Base-by-base conservation (phyloP, 2,888 invertebrate genomes). In the Trachelus iudaicus region DNA sequence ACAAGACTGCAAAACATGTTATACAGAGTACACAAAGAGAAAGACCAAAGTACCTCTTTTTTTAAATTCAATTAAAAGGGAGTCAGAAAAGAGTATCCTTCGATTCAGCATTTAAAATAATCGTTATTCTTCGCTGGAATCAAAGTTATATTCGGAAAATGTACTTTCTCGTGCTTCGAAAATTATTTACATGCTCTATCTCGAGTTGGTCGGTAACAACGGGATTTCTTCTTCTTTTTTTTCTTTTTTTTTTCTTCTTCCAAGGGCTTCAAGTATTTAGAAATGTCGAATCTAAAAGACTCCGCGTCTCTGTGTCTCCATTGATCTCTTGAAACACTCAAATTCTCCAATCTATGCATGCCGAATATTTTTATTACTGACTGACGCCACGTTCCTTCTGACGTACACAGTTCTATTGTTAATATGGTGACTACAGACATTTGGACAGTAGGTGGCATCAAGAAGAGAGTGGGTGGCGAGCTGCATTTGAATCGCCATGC, bases 391-490 rank as follows among this genome's bases (percentile, higher is more conserved):
- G 71, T 34, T 71, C 3, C 33, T 56, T 30, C 35, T 23, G 77
- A 81, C 76, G 56, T 9, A 23, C 9, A 56, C 23, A 23, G 56
- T 56, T 56, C 23, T 56, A 56, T 56, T 56, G 34, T 69, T 85
- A 85, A 87, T 89, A 79, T 88, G 86, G 84, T 86, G 89, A 90
- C 89, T 87, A 87, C 92, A 90, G 93, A 92, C 92, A 92, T 93
- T 93, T 93, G 93, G 93, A 92, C 93, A 94, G 93, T 93, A 92
- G 91, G 90, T 90, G 87, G 92, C 93, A 93, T 90, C 91, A 91
- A 91, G 93, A 92, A 92, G 93, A 92, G 91, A 92, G 92, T 56
- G 91, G 92, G 92, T 92, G 92, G 92, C 92, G 92, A 92, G 93
- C 93, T 92, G 92, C 92, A 90, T 91, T 91, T 92, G 93, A 92